Percentiles rank a stretch among this genome's conserved stretches.
Evolutionary conservation across 2,888 invertebrate species (phyloP).

Genomic region (Hybos culiciformis): DNA sequence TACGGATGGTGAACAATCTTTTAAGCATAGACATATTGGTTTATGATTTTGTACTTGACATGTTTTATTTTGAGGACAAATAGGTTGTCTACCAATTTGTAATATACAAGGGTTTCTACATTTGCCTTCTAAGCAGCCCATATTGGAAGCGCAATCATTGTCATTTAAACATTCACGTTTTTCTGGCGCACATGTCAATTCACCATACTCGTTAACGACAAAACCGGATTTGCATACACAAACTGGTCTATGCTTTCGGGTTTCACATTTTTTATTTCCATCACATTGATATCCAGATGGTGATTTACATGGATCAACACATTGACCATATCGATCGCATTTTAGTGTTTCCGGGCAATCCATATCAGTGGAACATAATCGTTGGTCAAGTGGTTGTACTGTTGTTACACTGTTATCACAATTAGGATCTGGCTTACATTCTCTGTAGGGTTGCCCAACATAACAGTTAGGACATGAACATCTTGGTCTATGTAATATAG

Average conservation of each 20-base stretch:
- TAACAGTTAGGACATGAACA: conserved; percentile 83
- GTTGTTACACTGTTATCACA: conserved; percentile 54
- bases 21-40: conserved; percentile 72
- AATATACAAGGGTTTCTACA: conserved; percentile 78
- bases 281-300: conserved; percentile 58
- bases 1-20: conserved; percentile 72
- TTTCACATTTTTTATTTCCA: conserved; percentile 76
- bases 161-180: conserved; percentile 64
- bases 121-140: conserved; percentile 68
- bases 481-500: conserved; percentile 69
- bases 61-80: conserved; percentile 69
- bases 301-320: conserved; percentile 64
- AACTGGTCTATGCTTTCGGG: conserved; percentile 67
- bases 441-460: conserved; percentile 65
- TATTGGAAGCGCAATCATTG: conserved; percentile 73
- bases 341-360: conserved; percentile 64
- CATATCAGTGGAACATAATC: conserved; percentile 48
- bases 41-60: conserved; percentile 81
- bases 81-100: conserved; percentile 40
- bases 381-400: conserved; percentile 41
- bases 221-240: conserved; percentile 85
- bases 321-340: conserved; percentile 60
- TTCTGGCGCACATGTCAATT: conserved; percentile 74
- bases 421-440: conserved; percentile 65
- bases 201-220: conserved; percentile 74